Evolutionary conservation across 2,888 invertebrate genomes (phyloP), one percentile per base, ranked within the genome.

Genomic region (Cremastobaeus sp.): DNA sequence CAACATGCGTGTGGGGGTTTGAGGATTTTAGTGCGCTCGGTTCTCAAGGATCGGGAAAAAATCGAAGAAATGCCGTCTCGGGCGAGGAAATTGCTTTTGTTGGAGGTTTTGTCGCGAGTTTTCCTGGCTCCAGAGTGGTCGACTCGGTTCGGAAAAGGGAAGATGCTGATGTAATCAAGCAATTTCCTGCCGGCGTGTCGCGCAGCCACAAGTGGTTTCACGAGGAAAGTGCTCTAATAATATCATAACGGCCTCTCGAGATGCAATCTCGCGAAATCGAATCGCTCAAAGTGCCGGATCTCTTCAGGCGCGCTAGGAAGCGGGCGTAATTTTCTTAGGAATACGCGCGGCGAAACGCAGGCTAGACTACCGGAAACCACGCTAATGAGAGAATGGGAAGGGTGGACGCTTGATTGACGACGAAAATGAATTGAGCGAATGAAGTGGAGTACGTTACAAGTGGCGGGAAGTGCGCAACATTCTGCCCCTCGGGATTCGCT

Each of bases 361-460:
- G 77, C 78, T 45, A 65, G 80, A 78, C 75, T 73, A 82, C 81
- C 86, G 87, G 87, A 87, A 85, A 84, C 80, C 76, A 78, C 76
- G 79, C 74, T 86, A 86, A 87, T 82, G 85, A 86, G 82, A 82
- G 84, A 83, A 83, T 80, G 83, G 82, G 83, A 81, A 82, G 84
- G 84, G 82, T 82, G 81, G 78, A 82, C 76, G 79, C 78, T 78
- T 77, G 81, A 85, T 85, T 81, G 84, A 80, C 86, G 84, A 86
- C 86, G 84, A 85, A 85, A 86, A 86, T 86, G 85, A 87, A 87
- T 86, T 86, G 86, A 85, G 81, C 81, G 85, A 86, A 86, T 86
- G 79, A 82, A 83, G 78, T 83, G 82, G 81, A 86, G 86, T 86
- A 82, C 80, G 64, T 78, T 79, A 79, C 80, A 82, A 85, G 85